These are phyloP conservation scores for Parnassius mnemosyne DNA, from an alignment of 2,888 invertebrate species.

Conservation along the genomic window DNA sequence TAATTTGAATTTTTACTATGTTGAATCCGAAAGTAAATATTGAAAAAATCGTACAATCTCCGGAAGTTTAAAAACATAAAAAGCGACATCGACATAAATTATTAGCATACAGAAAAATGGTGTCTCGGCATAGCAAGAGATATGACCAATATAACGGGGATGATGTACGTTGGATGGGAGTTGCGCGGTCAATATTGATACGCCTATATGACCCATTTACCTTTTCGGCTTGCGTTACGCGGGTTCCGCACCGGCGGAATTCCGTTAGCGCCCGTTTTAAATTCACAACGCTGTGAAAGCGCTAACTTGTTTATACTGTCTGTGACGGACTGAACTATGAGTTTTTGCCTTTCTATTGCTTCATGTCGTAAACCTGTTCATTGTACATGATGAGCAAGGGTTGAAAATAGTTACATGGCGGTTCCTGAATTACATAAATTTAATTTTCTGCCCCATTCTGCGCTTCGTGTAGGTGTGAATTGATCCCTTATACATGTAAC, in stretches of 20 bases:
- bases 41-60: constrained; percentile 36
- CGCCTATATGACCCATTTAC: constrained; percentile 76
- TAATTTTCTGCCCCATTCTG: too few species aligned
- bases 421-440: too few species aligned
- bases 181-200: constrained; percentile 75
- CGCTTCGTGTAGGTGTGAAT: too few species aligned
- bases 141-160: constrained; percentile 62
- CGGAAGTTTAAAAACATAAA: constrained; percentile 43
- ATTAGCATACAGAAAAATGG: constrained; percentile 55
- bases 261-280: constrained; percentile 58
- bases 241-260: constrained; percentile 54
- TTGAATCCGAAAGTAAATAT: constrained; percentile 24
- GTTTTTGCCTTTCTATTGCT: constrained; percentile 30
- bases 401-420: too few species aligned
- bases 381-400: too few species aligned
- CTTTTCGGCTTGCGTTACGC: constrained; percentile 51
- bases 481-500: too few species aligned
- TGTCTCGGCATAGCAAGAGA: constrained; percentile 59
- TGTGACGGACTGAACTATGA: constrained; percentile 28
- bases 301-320: constrained; percentile 51
- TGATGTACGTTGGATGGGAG: constrained; percentile 62
- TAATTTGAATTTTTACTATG: constrained; percentile 25
- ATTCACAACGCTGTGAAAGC: constrained; percentile 47
- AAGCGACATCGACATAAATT: constrained; percentile 55
- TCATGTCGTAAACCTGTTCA: constrained; percentile 12